Evolutionary conservation across 2,113 vertebrate species (phyloP), one percentile per base, ranked within the genome.

Genomic region (Oplegnathus fasciatus): DNA sequence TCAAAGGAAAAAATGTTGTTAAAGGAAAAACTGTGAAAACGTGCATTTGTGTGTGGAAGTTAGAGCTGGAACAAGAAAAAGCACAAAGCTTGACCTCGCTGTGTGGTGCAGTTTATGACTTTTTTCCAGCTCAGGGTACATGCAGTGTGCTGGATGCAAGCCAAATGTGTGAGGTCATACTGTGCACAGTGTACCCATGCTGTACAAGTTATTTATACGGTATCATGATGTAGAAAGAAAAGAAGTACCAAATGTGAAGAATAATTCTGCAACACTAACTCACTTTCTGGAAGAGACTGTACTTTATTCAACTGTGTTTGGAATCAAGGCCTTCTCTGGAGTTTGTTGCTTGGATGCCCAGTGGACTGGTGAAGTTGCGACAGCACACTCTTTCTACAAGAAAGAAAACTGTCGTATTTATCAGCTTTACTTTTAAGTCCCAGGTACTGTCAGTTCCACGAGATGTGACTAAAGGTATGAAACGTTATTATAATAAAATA

Each of bases 1-100:
- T 92, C 83, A 92, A 90, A 92, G 86, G 62, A 28, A 90, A 70
- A 71, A 71, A 81, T 79, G 73, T 74, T 83, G 83, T 84, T 55
- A 71, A 70, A 66, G 80, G 58, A 78, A 78, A 78, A 81, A 83
- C 64, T 85, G 74, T 76, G 61, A 61, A 82, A 80, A 74, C 1
- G 55, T 75, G 83, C 48, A 14, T 86, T 66, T 77, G 54, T 69
- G 69, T 79, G 68, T 71, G 62, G 60, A 88, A 87, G 73, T 76
- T 60, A 37, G 55, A 83, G 67, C 70, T 76, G 87, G 80, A 88
- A 84, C 44, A 77, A 82, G 80, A 85, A 78, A 66, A 86, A 80
- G 61, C 81, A 77, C 65, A 85, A 66, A 75, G 77, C 71, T 60
- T 75, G 80, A 88, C 80, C 90, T 86, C 83, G 40, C 32, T 83